Evolutionary conservation across 2,888 invertebrate genomes (phyloP).

Genomic region (Chesias legatella): DNA sequence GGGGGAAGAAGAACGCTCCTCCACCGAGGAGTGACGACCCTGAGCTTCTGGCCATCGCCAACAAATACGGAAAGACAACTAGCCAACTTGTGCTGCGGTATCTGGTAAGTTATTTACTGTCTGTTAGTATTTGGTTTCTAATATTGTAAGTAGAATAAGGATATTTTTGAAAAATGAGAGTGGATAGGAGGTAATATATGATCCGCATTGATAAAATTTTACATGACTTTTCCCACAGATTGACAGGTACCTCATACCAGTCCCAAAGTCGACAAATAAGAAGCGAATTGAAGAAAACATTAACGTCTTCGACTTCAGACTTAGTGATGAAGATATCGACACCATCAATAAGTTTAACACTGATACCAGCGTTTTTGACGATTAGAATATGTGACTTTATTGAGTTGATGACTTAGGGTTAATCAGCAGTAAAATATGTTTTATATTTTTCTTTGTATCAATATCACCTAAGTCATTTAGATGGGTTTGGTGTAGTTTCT

Average conservation of each 20-base stretch:
- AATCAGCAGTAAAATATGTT: no score
- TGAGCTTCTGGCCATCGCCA: conserved; percentile 74
- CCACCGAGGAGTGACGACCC: conserved; percentile 79
- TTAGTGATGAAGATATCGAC: conserved; percentile 70
- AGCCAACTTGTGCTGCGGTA: conserved; percentile 84
- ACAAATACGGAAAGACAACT: conserved; percentile 83
- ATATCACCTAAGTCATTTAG: no score
- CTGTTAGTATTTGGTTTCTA: not conserved
- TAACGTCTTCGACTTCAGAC: conserved; percentile 78
- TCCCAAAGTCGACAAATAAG: conserved; percentile 80
- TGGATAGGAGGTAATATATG: no score
- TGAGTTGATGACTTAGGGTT: no score
- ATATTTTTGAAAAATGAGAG: no score
- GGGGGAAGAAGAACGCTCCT: conserved; percentile 24
- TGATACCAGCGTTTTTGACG: conserved; percentile 41
- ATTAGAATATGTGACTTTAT: conserved; percentile 9
- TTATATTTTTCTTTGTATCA: not conserved
- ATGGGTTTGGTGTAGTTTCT: no score
- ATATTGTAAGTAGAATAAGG: no score
- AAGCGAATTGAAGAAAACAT: conserved; percentile 76
- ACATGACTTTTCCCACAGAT: conserved; percentile 53
- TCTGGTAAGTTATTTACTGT: conserved; percentile 70
- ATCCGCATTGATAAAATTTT: not conserved
- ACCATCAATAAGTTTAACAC: conserved; percentile 71
- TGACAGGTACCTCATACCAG: conserved; percentile 74